phyloP scores from a whole-genome alignment of 2,113 vertebrate genomes.

The Neolamprologus toae region DNA sequence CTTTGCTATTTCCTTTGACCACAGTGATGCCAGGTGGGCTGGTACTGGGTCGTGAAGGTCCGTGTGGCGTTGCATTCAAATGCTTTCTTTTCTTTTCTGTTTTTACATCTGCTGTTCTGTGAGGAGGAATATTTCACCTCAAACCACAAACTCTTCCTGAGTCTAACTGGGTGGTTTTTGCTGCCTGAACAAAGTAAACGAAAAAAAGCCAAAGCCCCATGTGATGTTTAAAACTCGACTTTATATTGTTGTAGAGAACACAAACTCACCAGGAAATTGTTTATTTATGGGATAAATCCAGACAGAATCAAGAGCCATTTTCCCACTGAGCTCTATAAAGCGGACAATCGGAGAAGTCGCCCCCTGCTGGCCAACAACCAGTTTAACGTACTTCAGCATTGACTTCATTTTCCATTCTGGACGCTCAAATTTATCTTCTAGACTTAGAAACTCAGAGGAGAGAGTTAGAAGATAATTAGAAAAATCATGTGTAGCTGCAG shows the following conservation, averaged over 20 bases:
- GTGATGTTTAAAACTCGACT: background rate
- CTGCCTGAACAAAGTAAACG: background rate
- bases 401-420: background rate
- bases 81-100: background rate
- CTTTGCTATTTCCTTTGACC: background rate
- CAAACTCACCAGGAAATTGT: background rate
- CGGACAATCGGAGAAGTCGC: rapidly evolving
- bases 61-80: background rate
- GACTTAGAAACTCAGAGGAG: background rate
- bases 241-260: background rate
- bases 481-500: background rate
- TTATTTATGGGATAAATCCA: background rate
- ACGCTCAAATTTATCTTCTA: background rate
- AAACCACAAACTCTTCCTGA: background rate
- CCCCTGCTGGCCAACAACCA: background rate
- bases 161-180: background rate
- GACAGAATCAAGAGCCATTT: background rate
- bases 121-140: background rate
- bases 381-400: background rate
- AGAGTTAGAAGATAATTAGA: background rate
- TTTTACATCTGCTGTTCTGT: background rate
- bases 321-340: background rate
- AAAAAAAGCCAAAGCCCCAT: background rate
- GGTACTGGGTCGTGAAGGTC: background rate
- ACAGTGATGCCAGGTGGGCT: background rate